Evolutionary conservation across 2,888 invertebrate species (phyloP), one percentile per base, ranked within the genome.

Genomic region (Stratiomys singularior): DNA sequence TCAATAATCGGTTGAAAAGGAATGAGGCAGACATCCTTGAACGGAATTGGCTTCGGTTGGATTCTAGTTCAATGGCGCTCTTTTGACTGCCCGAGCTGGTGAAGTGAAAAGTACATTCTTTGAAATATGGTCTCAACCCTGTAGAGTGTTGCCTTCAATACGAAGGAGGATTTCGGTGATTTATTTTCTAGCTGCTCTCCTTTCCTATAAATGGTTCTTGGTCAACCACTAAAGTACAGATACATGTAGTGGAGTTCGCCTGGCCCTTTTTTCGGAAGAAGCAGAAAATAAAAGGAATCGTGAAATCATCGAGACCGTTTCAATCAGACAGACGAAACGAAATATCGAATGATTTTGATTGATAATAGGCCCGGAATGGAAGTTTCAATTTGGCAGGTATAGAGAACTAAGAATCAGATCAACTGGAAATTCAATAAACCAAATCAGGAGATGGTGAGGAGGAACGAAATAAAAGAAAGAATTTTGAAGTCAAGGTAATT

Each of bases 1-100:
- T 69, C 69, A 69, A 69, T 69, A 69, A 69, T 47, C 27, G 69
- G 27, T 47, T 47, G 13, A 30, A n/a, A 60, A 25, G 46, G 47
- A 27, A 66, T 21, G 21, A 66, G 66, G 18, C n/a, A 23, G 21
- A 60, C 7, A 27, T 64, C 27, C 64, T 64, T 64, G 30, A 15
- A 15, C 1, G n/a, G 30, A 64, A 64, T 60, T 64, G 64, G 30
- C 64, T 64, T 64, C 64, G 64, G 15, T 11, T 27, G 30, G n/a
- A 30, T 30, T 64, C 28, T 30, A 21, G 11, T 28, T 64, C 64
- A 30, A 25, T n/a, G 28, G 28, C 15, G 28, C 2, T 30, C 30
- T 30, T 30, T 64, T 64, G 15, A n/a, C 30, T 30, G n/a, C 37
- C 37, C 9, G 37, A 37, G 37, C 37, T 37, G 37, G 15, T 25